These are phyloP conservation scores for Noctilio leporinus DNA, from an alignment of 2,113 vertebrate species.

Conservation along the genomic window DNA sequence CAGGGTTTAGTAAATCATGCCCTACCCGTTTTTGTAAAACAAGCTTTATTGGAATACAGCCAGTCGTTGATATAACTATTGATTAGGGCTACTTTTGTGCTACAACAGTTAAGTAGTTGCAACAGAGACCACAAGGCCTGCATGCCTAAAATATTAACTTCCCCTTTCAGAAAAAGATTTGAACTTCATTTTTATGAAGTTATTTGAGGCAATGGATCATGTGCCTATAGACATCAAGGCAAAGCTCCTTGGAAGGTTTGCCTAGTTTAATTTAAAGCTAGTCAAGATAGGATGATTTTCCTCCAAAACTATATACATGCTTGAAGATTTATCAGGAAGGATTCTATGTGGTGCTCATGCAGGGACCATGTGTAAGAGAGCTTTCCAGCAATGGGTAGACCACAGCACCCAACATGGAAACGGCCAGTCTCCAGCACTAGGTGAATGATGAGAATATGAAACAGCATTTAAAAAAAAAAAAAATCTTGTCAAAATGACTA, in stretches of 20 bases:
- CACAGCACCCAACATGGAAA: background rate
- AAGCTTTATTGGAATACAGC: background rate
- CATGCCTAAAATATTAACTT: background rate
- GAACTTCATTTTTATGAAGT: background rate
- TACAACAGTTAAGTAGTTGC: background rate
- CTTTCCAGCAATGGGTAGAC: background rate
- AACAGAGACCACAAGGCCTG: background rate
- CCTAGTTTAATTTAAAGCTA: background rate
- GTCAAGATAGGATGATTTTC: background rate
- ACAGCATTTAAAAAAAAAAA: background rate
- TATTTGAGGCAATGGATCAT: background rate
- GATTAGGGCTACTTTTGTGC: background rate
- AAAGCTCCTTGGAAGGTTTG: background rate
- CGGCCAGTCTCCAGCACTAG: background rate
- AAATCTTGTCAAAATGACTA: background rate
- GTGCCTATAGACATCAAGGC: background rate
- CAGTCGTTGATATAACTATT: background rate
- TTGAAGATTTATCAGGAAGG: background rate
- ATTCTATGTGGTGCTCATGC: background rate
- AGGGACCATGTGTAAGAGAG: background rate
- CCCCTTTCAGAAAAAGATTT: background rate
- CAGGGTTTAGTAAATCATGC: background rate
- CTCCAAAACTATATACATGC: background rate
- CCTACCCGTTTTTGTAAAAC: background rate
- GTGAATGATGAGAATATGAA: background rate